Percentiles rank a stretch among this genome's conserved stretches.
Evolutionary conservation across 2,113 vertebrate genomes (phyloP).

Genomic region (Nycticorax nycticorax): DNA sequence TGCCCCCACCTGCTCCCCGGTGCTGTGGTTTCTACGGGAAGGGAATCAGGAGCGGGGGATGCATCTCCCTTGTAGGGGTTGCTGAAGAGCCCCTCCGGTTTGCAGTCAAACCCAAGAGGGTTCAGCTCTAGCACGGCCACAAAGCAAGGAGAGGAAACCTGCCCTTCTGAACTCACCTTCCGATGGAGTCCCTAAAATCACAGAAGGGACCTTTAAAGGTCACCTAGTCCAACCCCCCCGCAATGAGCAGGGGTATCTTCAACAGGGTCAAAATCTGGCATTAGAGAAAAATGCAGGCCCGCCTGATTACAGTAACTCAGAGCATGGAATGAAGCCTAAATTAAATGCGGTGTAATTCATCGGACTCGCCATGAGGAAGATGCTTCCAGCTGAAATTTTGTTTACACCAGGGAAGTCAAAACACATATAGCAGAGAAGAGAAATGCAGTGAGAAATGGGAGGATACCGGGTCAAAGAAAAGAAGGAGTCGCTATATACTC

Average conservation of each 20-base stretch:
- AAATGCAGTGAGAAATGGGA: not conserved
- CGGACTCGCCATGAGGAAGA: not conserved
- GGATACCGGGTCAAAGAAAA: not conserved
- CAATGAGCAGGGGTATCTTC: not conserved
- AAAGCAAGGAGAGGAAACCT: not conserved
- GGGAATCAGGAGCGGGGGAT: not conserved
- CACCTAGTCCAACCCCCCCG: not conserved
- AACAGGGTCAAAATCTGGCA: not conserved
- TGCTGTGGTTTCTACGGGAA: not conserved
- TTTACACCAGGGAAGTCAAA: not conserved
- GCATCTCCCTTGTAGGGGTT: fast-evolving
- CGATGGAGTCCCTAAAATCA: not conserved
- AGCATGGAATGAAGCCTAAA: not conserved
- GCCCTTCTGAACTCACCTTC: not conserved
- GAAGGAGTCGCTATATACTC: not conserved
- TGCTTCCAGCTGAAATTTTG: not conserved
- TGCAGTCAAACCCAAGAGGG: not conserved
- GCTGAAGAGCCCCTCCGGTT: not conserved
- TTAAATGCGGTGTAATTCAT: not conserved
- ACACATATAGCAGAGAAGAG: not conserved
- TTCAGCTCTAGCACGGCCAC: not conserved
- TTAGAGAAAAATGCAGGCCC: not conserved
- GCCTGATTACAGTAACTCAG: not conserved
- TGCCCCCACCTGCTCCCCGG: not conserved
- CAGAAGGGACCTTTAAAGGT: not conserved